Conservation (phyloP, 2,797 vertebrate genomes). For the Malurus leucopterus region DNA sequence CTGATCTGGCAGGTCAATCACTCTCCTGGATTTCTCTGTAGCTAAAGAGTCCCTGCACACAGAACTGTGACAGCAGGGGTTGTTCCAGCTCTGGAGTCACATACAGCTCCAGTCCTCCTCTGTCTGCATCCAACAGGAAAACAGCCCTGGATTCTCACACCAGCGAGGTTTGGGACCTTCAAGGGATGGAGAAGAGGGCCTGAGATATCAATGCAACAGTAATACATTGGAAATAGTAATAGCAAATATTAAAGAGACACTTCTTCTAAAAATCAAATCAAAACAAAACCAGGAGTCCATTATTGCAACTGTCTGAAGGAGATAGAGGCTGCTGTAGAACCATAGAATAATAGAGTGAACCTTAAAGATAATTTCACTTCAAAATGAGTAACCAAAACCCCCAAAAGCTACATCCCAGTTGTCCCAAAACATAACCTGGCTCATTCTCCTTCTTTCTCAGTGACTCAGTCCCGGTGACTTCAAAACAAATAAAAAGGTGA, state of each 20-base stretch:
- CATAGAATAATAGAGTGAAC: too few species aligned
- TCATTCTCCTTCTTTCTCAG: not conserved
- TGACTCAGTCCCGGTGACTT: not conserved
- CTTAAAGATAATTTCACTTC: not conserved
- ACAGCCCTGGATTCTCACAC: not conserved
- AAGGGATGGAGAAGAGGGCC: not conserved
- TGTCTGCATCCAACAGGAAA: not conserved
- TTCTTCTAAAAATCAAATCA: not conserved
- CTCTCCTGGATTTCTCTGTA: not conserved
- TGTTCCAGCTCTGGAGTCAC: not conserved
- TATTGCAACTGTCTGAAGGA: not conserved
- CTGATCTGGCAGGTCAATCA: not conserved
- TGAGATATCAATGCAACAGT: not conserved
- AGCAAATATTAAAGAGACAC: not conserved
- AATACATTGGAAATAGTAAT: not conserved
- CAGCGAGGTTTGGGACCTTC: not conserved
- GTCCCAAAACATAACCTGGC: not conserved
- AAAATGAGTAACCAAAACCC: not conserved
- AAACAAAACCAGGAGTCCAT: not conserved
- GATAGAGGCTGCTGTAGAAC: not conserved
- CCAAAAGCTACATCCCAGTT: not conserved
- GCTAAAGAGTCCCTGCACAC: not conserved
- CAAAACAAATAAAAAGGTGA: not conserved
- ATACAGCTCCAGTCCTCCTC: not conserved
- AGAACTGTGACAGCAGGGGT: not conserved